These are phyloP conservation scores for Cremastobaeus sp. DNA, from an alignment of 2,888 invertebrate species.

Conservation along the genomic window DNA sequence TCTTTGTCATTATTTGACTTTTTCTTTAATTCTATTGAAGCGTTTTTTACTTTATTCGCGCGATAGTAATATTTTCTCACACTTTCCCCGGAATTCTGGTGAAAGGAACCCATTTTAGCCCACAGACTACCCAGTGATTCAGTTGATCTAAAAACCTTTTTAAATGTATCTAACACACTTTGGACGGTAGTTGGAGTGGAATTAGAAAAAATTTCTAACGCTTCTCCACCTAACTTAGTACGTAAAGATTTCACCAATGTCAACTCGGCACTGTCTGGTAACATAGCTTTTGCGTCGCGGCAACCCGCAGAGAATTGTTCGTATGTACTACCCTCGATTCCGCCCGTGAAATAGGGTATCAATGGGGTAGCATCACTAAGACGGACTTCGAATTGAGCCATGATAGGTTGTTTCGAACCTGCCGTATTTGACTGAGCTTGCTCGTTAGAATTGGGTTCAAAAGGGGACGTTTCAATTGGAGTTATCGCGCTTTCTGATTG, in stretches of 20 bases:
- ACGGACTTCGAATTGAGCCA: background rate
- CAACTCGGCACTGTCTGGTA: background rate
- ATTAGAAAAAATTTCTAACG: background rate
- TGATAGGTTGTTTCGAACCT: no score
- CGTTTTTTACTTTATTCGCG: background rate
- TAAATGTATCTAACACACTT: background rate
- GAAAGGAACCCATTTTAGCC: background rate
- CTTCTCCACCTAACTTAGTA: background rate
- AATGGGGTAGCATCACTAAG: no score
- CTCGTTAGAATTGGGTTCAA: background rate
- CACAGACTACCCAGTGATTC: background rate
- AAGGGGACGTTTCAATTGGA: background rate
- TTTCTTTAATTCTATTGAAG: background rate
- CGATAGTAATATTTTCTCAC: conserved; percentile 4
- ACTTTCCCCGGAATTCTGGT: background rate
- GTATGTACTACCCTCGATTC: background rate
- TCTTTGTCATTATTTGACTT: background rate
- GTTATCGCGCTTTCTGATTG: no score
- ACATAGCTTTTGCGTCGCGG: background rate
- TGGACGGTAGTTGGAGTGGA: background rate
- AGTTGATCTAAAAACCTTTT: background rate
- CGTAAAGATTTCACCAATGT: background rate
- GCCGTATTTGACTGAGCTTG: background rate
- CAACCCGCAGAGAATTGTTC: background rate
- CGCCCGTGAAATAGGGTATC: background rate